Conservation (phyloP, 2,113 vertebrate species). For the Anolis sagrei region DNA sequence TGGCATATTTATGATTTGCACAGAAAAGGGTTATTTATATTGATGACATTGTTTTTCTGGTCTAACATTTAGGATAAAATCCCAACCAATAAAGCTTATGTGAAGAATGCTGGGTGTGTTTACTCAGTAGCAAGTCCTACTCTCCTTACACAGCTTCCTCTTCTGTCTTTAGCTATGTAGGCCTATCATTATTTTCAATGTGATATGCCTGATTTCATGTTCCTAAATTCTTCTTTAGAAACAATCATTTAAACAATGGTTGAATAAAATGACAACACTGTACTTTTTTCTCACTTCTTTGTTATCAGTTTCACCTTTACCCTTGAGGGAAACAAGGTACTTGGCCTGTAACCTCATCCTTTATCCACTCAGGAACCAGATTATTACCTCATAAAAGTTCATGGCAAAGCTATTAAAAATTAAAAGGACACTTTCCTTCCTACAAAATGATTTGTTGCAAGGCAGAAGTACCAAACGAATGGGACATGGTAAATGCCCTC, state of each 20-base stretch:
- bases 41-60: background rate
- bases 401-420: conserved; percentile 38
- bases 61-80: background rate
- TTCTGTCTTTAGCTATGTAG: background rate
- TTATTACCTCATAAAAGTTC: conserved; percentile 39
- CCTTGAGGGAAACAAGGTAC: conserved; percentile 32
- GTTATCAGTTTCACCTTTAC: conserved; percentile 18
- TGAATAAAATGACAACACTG: conserved; percentile 1
- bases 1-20: background rate
- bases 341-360: conserved; percentile 32
- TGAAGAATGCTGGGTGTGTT: background rate
- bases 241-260: background rate
- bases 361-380: conserved; percentile 34
- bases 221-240: background rate
- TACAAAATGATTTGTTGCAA: conserved; percentile 32
- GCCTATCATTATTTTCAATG: background rate
- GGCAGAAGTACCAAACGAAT: conserved; percentile 2
- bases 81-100: background rate
- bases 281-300: background rate
- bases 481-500: conserved; percentile 6
- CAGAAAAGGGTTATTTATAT: background rate
- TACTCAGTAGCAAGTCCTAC: background rate
- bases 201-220: conserved; percentile 3
- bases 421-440: conserved; percentile 30
- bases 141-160: background rate